Base-by-base conservation (phyloP, 1,140 invertebrate species). In the Phthorimaea operculella region DNA sequence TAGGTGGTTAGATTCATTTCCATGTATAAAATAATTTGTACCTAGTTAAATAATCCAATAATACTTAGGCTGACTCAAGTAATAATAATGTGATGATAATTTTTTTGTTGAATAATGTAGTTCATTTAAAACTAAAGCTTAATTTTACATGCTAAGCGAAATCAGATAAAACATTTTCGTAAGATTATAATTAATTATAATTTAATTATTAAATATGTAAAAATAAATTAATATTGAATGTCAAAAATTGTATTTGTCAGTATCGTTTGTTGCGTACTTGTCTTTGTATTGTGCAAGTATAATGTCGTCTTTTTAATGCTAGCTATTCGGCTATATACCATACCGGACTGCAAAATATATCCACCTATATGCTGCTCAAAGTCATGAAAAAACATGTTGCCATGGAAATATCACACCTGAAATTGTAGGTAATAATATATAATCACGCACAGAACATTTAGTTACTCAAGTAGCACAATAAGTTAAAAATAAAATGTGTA, bases 61-160 rank as follows among this genome's bases (percentile, higher is more conserved):
- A 75, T 77, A 76, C 74, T 78, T 74, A 76, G 63, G 65, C 63
- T 79, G 77, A 80, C 70, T 76, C 61, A 60, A 51, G 60, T 68
- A 59, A 72, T 52, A 62, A 63, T 68, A 60, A 59, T 61, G 48
- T 61, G 56, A 39, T 39, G n/a, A 12, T 39, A 5, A 3, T 39
- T 4, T 12, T 39, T 39, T 4, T 39, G 3, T 12, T 39, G 21
- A 28, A 28, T 28, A 28, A 28, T 28, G 21, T 28, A n/a, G n/a
- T n/a, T n/a, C 10, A 5, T 39, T 39, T 39, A 12, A 52, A 74
- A 75, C 69, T 76, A 79, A 71, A 70, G 54, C 66, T 79, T 75
- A 78, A 73, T 66, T 72, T 70, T 76, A 78, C 68, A 66, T 74
- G 64, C 68, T 74, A 70, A 58, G 56, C 36, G 8, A 62, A 68